Base-by-base conservation (phyloP, 1,140 invertebrate species). In the Apis dorsata region DNA sequence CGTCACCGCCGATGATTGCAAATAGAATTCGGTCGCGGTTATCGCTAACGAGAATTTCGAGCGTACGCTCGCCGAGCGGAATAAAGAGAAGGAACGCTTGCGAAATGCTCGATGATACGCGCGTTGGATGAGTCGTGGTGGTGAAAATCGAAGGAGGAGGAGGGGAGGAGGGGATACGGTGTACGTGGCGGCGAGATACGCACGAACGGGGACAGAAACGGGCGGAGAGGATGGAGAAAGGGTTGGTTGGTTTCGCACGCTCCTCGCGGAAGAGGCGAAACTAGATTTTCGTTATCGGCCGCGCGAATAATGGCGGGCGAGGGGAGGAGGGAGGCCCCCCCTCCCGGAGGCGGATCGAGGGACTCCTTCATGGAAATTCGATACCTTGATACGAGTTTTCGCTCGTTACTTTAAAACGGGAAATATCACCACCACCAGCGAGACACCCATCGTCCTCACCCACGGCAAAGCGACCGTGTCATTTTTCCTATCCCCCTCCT, bases 211-310 rank as follows among this genome's bases (percentile, higher is more conserved):
- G 3, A 51, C 24, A 24, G 24, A 24, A 24, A 24, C 24, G 51
- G 68, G 65, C 34, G 4, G 51, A 49, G 51, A 49, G 13, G 19
- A 21, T 17, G 34, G 34, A 4, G 28, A 57, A 51, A 5, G 71
- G 60, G 81, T 34, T 34, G 34, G 34, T 65, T 75, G 85, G 81
- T 72, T 90, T 90, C 83, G 72, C 85, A 87, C 88, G 80, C 63
- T 80, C 78, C 66, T 71, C 76, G 78, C 73, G 86, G 62, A 85
- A 79, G 86, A 90, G 89, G 85, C 77, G 75, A 81, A 85, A 90
- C 90, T 91, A 90, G 90, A 91, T 91, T 91, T 91, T 91, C 89
- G 86, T 90, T 91, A 90, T 91, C 90, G 78, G 73, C 51, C 34
- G 62, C 78, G 28, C 79, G 73, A 88, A 86, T 88, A 83, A 88